Evolutionary conservation across 2,797 vertebrate species (phyloP).

Genomic region (Dendrocincla fuliginosa): DNA sequence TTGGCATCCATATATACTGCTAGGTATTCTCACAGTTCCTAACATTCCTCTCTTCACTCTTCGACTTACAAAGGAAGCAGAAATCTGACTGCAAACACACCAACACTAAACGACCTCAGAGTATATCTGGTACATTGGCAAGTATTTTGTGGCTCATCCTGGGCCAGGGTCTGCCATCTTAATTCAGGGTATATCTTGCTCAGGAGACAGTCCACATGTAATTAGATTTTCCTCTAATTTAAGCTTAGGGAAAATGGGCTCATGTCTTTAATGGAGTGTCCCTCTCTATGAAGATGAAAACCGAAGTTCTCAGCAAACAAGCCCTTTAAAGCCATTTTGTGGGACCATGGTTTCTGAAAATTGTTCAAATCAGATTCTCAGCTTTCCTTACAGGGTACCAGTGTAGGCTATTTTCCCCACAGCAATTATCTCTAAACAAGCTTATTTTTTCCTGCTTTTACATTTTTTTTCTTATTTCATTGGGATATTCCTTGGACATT

Average conservation of each 20-base stretch:
- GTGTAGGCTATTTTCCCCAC: not conserved
- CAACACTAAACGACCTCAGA: not conserved
- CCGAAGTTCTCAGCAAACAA: not conserved
- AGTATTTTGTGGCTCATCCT: not conserved
- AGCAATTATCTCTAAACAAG: not conserved
- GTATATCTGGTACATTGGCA: not conserved
- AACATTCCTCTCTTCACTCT: not conserved
- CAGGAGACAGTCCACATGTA: not conserved
- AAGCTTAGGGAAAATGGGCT: not conserved
- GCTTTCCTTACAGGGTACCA: not conserved
- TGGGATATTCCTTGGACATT: not conserved
- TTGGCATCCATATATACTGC: not conserved
- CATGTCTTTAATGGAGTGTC: not conserved
- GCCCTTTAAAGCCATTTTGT: rapidly evolving
- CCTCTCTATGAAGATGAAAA: not conserved
- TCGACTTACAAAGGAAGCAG: not conserved
- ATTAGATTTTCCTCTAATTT: not conserved
- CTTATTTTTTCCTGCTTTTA: not conserved
- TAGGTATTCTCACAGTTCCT: not conserved
- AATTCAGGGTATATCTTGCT: not conserved
- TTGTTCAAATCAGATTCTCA: not conserved
- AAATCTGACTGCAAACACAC: not conserved
- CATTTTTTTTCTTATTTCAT: not conserved
- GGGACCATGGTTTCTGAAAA: not conserved
- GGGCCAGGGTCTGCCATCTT: not conserved